Percentiles rank a stretch among this genome's conserved stretches.
phyloP scores from a whole-genome alignment of 2,888 invertebrate species.

The Didymodactylos carnosus region DNA sequence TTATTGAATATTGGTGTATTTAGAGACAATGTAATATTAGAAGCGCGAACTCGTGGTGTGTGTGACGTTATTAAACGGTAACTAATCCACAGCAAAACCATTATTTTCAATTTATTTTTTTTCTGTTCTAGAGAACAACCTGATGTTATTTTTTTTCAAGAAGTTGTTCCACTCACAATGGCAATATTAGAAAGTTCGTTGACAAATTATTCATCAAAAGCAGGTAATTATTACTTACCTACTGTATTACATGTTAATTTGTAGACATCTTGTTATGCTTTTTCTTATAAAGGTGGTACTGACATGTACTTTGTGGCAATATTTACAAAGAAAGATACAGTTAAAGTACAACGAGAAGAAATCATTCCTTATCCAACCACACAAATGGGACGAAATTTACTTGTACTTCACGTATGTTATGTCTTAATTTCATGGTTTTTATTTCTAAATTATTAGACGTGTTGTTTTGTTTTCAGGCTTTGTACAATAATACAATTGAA shows the following conservation, averaged over 20 bases:
- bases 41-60: background rate
- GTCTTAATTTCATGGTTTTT: no score
- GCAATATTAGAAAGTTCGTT: background rate
- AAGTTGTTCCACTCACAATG: slow-evolving; percentile 33
- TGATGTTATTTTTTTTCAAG: slow-evolving; percentile 43
- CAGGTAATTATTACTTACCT: background rate
- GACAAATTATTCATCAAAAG: background rate
- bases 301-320: slow-evolving; percentile 37
- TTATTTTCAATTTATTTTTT: background rate
- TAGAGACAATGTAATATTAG: background rate
- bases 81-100: background rate
- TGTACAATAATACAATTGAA: slow-evolving; percentile 22
- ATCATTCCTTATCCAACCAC: slow-evolving; percentile 36
- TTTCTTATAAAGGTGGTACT: background rate
- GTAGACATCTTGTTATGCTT: background rate
- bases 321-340: slow-evolving; percentile 32
- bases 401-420: slow-evolving; percentile 37
- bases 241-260: no score
- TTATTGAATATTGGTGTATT: no score
- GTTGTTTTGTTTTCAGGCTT: background rate
- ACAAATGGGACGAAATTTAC: slow-evolving; percentile 39
- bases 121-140: slow-evolving; percentile 36
- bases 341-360: slow-evolving; percentile 31
- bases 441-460: background rate
- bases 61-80: background rate